Conservation (phyloP, 2,888 invertebrate species). For the Lissocephala sabroskyi region DNA sequence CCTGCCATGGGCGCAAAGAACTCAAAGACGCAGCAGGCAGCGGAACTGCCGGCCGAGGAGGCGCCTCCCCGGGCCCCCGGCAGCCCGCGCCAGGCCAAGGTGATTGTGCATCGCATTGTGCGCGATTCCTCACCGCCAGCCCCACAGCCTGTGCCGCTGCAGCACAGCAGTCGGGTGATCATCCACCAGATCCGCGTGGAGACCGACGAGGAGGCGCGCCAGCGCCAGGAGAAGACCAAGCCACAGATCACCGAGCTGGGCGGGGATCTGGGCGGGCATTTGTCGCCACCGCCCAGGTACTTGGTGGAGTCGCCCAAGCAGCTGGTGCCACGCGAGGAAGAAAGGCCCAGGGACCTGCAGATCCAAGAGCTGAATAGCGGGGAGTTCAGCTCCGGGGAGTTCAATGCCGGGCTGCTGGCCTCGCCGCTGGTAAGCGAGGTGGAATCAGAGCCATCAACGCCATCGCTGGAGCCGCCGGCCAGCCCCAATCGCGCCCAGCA, state of each 20-base stretch:
- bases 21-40: conserved; percentile 26
- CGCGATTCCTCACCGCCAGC: conserved; percentile 6
- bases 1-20: conserved; percentile 47
- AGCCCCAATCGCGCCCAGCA: conserved; percentile 46
- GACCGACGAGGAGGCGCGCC: conserved; percentile 24
- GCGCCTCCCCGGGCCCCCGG: conserved; percentile 24
- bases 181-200: conserved; percentile 41
- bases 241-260: conserved; percentile 1
- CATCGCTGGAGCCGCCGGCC: conserved; percentile 10
- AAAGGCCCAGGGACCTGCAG: conserved; percentile 36
- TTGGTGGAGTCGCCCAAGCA: conserved; percentile 51
- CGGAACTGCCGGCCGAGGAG: conserved; percentile 14
- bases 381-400: conserved; percentile 69
- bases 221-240: conserved; percentile 34
- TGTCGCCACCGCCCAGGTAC: conserved; percentile 57
- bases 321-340: conserved; percentile 24
- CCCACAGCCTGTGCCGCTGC: conserved; percentile 12
- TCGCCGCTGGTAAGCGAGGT: conserved; percentile 77
- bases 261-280: conserved; percentile 27
- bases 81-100: conserved; percentile 49
- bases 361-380: conserved; percentile 70
- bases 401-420: conserved; percentile 67
- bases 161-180: conserved; percentile 51
- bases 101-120: conserved; percentile 58
- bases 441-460: conserved; percentile 74